Evolutionary conservation across 1,140 invertebrate species (phyloP).

Genomic region (Trialeurodes vaporariorum): DNA sequence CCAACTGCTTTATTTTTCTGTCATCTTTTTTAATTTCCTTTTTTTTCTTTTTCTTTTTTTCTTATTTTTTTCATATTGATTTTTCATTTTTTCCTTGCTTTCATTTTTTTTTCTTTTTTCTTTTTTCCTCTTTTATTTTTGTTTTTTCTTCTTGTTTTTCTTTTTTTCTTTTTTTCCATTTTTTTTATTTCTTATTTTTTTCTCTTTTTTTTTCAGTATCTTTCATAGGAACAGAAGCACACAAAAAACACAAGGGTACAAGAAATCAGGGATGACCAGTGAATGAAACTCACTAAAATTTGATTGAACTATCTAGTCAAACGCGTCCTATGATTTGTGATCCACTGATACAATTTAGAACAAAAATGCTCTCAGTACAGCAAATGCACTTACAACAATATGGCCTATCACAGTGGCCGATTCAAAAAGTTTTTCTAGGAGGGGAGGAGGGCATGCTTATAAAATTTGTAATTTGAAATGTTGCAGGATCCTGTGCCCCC

Average conservation of each 20-base stretch:
- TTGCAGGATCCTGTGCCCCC: too few relatives aligned
- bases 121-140: conserved; percentile 3
- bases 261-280: not conserved
- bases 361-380: too few relatives aligned
- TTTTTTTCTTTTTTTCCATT: not conserved
- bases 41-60: not conserved
- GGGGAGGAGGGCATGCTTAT: too few relatives aligned
- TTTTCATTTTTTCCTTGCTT: not conserved
- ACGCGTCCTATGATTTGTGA: too few relatives aligned
- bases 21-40: conserved; percentile 3
- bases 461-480: too few relatives aligned
- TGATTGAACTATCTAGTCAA: too few relatives aligned
- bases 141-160: not conserved
- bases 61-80: not conserved
- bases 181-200: not conserved
- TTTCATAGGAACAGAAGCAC: not conserved
- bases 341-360: too few relatives aligned
- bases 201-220: not conserved
- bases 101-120: not conserved
- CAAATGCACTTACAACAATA: too few relatives aligned
- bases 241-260: not conserved
- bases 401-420: too few relatives aligned
- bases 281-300: not conserved
- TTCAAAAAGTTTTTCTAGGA: too few relatives aligned
- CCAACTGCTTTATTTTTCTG: not conserved